These are phyloP conservation scores for Alethe diademata DNA, from an alignment of 2,113 vertebrate species.

Conservation along the genomic window DNA sequence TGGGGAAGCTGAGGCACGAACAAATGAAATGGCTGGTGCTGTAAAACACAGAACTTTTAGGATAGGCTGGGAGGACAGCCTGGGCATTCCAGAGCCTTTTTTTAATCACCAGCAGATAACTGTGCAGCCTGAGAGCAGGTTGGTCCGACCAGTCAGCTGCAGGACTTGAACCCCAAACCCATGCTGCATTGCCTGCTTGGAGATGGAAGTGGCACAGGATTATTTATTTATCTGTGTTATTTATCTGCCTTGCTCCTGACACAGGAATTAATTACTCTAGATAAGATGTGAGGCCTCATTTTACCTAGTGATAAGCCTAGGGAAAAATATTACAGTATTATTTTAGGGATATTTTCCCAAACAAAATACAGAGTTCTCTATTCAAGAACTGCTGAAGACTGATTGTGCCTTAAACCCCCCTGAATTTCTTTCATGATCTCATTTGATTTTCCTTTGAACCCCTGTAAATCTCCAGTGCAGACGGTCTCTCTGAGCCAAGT, in stretches of 20 bases:
- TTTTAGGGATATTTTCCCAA: not conserved
- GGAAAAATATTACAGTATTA: not conserved
- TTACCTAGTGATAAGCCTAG: not conserved
- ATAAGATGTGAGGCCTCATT: not conserved
- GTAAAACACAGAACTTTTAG: not conserved
- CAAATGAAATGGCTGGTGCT: not conserved
- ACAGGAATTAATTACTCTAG: not conserved
- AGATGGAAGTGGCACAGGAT: not conserved
- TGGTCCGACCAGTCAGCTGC: not conserved
- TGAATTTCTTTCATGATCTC: not conserved
- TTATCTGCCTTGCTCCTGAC: not conserved
- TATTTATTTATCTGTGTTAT: not conserved
- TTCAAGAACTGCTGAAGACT: not conserved
- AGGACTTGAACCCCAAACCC: not conserved
- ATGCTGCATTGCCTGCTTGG: not conserved
- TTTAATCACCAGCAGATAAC: not conserved
- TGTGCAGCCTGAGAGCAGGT: not conserved
- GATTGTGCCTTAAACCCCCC: not conserved
- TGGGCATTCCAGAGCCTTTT: not conserved
- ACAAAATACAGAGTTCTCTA: not conserved
- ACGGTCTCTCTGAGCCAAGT: not conserved
- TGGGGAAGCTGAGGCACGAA: not conserved
- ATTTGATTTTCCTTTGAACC: not conserved
- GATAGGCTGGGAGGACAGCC: not conserved
- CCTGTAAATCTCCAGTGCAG: not conserved